Evolutionary conservation across 2,113 vertebrate genomes (phyloP).

Genomic region (Cairina moschata): DNA sequence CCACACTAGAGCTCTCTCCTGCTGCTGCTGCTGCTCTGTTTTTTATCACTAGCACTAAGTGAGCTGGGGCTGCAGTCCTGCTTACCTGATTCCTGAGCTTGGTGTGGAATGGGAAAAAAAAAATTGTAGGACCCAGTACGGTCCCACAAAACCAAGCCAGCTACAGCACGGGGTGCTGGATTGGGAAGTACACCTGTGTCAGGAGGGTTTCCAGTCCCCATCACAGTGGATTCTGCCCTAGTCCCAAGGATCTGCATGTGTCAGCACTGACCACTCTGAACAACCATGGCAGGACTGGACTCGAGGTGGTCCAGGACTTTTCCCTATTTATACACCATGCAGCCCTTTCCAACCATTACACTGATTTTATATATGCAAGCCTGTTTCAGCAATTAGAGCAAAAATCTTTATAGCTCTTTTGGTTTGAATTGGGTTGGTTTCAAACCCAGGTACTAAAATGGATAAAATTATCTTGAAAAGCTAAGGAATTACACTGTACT

Average conservation of each 20-base stretch:
- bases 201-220: neutral
- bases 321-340: neutral
- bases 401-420: constrained; percentile 43
- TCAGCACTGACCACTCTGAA: neutral
- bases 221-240: accelerated
- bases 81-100: neutral
- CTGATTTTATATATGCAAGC: constrained; percentile 32
- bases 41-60: neutral
- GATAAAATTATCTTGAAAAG: constrained; percentile 63
- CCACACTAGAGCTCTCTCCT: neutral
- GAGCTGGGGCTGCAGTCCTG: no score
- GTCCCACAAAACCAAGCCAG: neutral
- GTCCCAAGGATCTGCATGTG: accelerated
- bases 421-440: constrained; percentile 61
- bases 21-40: neutral
- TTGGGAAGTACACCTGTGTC: accelerated
- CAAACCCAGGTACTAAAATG: constrained; percentile 66
- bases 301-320: neutral
- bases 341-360: constrained; percentile 49
- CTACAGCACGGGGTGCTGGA: neutral
- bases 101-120: neutral
- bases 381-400: constrained; percentile 61
- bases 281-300: neutral
- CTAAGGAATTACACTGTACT: constrained; percentile 36
- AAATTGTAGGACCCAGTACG: no score